Percentiles rank a stretch among this genome's conserved stretches.
These are phyloP conservation scores for Cassiopea xamachana DNA, from an alignment of 30 jellyfish, hydroid and myxozoan species.

Conservation along the genomic window DNA sequence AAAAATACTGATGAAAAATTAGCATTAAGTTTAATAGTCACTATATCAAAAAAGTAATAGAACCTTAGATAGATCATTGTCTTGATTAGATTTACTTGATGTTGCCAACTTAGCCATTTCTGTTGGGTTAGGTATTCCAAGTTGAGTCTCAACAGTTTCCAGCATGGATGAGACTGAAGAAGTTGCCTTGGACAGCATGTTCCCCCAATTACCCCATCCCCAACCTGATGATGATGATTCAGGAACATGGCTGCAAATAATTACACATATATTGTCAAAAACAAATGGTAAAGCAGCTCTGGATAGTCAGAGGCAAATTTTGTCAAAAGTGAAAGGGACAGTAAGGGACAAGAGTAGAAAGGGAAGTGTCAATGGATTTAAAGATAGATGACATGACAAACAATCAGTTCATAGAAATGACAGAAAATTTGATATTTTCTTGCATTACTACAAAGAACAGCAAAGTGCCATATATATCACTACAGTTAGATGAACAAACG, in stretches of 20 bases:
- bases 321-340: too few species aligned
- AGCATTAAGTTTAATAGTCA: too few species aligned
- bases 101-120: conserved; percentile 75
- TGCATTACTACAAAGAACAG: too few species aligned
- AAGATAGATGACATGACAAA: too few species aligned
- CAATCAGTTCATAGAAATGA: too few species aligned
- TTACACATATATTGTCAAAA: neutral
- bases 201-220: conserved; percentile 99
- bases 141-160: conserved; percentile 86
- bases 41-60: too few species aligned
- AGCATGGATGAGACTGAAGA: conserved; percentile 81
- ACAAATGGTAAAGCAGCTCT: neutral
- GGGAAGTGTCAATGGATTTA: too few species aligned
- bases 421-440: too few species aligned
- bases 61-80: neutral
- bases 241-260: conserved; percentile 8
- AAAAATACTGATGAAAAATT: too few species aligned
- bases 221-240: conserved; percentile 59
- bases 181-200: conserved; percentile 80
- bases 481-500: too few species aligned
- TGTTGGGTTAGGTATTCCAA: conserved; percentile 96
- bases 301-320: neutral
- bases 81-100: conserved; percentile 2
- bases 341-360: too few species aligned
- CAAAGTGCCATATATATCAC: too few species aligned